Base-by-base conservation (phyloP, 2,888 invertebrate species). In the Melitaea athalia region DNA sequence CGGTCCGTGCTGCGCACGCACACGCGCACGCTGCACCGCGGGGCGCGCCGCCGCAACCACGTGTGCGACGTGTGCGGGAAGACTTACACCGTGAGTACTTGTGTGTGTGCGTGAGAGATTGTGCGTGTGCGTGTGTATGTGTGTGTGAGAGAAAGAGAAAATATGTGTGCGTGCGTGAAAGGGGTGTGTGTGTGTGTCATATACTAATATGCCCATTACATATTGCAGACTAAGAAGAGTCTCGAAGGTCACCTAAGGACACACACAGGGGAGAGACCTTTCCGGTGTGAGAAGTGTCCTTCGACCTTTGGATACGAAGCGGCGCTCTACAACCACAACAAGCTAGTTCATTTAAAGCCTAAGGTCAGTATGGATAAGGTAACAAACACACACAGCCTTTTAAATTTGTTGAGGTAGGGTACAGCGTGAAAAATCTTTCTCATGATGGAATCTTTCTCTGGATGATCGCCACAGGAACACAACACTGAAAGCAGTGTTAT, bases 51-150 rank as follows among this genome's bases (percentile, higher is more conserved):
- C 0, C 63, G 86, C 43, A 83, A 89, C 79, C 88, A 90, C 78
- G 89, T 91, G 45, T 91, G 91, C 52, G 77, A 91, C 72, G 71
- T 79, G 0, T 91, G 91, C 76, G 90, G 91, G 69, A 87, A 87
- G 72, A 77, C 87, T 0, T 90, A 88, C 71, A 84, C 85, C 70
- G 90, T 89, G 42, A 75, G 79, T 17, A 3, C 3, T 1, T 24
- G 24, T 45, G 15, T 45, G 5, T 59, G 17, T 42, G 15, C 8
- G 5, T 17, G 31, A 14, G 8, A n/a, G 43, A 1, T 1, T 43
- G 10, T 11, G 43, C 1, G 10, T 11, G 11, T 43, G 8, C 1
- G 11, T 43, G 10, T 3, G 43, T 11, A 3, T 8, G 8, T 11
- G 43, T 1, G 0, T 47, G 3, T 11, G n/a, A n/a, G n/a, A n/a